phyloP scores from a whole-genome alignment of 2,888 invertebrate species.

The Gordius sp. region DNA sequence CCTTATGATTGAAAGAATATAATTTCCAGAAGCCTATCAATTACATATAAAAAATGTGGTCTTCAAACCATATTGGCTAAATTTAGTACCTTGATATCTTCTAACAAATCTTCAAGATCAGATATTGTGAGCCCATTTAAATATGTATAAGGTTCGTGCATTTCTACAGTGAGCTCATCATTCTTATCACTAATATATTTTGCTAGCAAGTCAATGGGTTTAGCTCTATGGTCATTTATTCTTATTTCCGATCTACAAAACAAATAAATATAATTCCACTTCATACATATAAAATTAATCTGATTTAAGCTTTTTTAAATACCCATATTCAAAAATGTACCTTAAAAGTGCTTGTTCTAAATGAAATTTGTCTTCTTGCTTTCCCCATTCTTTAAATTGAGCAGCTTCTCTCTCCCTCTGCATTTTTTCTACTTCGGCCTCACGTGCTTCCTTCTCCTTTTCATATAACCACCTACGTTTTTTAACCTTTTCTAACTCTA shows the following conservation, averaged over 20 bases:
- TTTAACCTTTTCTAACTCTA: conserved; percentile 76
- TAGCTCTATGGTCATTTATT: conserved; percentile 36
- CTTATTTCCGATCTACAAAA: conserved; percentile 19
- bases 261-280: background rate
- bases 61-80: conserved; percentile 18
- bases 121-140: conserved; percentile 55
- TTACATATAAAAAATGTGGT: too few relatives aligned
- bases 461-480: conserved; percentile 63
- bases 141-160: conserved; percentile 89
- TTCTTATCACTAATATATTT: conserved; percentile 64
- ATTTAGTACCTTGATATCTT: conserved; percentile 67
- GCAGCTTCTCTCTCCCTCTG: conserved; percentile 67
- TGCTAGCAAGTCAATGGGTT: conserved; percentile 84
- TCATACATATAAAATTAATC: background rate
- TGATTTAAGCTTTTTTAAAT: background rate
- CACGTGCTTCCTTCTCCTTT: conserved; percentile 50
- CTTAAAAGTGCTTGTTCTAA: conserved; percentile 73
- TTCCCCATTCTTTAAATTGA: conserved; percentile 68
- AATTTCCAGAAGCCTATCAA: too few relatives aligned
- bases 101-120: conserved; percentile 76
- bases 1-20: too few relatives aligned
- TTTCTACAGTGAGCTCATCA: conserved; percentile 66
- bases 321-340: conserved; percentile 3
- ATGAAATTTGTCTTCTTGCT: conserved; percentile 89
- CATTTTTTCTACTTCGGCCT: conserved; percentile 35